Base-by-base conservation (phyloP, 2,113 vertebrate genomes). In the Hymenochirus boettgeri region DNA sequence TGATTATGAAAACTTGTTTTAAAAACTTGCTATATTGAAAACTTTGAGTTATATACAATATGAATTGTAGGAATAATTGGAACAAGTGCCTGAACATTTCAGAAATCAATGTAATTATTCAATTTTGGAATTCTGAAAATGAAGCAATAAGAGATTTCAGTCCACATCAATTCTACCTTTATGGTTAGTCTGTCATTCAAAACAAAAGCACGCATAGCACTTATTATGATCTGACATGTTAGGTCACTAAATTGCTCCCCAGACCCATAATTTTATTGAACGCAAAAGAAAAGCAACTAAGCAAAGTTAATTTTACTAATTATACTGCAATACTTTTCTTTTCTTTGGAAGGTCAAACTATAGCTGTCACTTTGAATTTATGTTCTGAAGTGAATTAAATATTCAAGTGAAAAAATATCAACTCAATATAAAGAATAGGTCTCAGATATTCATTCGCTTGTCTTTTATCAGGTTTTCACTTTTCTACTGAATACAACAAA, bases 301-400 rank as follows among this genome's bases (percentile, higher is more conserved):
- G 53, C 73, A 76, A 0, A 2, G 59, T 59, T 65, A 61, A 70
- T 80, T 72, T 75, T 76, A 72, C 71, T 73, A 71, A 47, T 42
- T 71, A 35, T 27, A 52, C 33, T 69, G 76, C 65, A 70, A 42
- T 51, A 71, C 69, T 65, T 71, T 57, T 51, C 24, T 69, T 62
- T 59, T 33, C 69, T 42, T 72, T 63, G 46, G 65, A 73, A 75
- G 61, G 72, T 48, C 19, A 72, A 61, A 61, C 23, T 19, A 51
- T 0, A 2, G 15, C 65, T 54, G 57, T 67, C 57, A 29, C 27
- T 42, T 48, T 69, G 54, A 73, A 70, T 74, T 61, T 73, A 55
- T 21, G 4, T 8, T 70, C 48, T 52, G 17, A 53, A 65, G 67
- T 62, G 48, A 70, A 70, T n/a, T 57, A 4, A 10, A 63, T 1